These are phyloP conservation scores for Sciurus carolinensis DNA, from an alignment of 2,797 vertebrate species.

Conservation along the genomic window DNA sequence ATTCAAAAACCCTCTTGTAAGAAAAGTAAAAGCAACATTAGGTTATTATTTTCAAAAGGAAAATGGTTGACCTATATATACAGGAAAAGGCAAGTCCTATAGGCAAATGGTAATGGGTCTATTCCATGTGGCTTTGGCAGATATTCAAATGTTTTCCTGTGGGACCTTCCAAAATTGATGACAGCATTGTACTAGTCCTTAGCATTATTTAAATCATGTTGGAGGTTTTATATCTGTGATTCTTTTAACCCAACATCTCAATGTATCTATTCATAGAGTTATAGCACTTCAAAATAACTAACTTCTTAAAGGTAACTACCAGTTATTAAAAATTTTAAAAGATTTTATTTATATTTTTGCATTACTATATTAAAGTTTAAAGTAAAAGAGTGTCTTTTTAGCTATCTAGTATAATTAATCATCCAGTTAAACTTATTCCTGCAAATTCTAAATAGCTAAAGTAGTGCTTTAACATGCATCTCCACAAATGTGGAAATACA, in stretches of 20 bases:
- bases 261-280: neutral
- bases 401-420: neutral
- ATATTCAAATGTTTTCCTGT: neutral
- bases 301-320: neutral
- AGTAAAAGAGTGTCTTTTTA: neutral
- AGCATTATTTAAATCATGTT: neutral
- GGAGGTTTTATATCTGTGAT: neutral
- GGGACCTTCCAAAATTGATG: neutral
- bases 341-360: neutral
- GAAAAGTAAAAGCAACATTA: neutral
- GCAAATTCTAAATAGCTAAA: neutral
- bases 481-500: slow-evolving; percentile 26
- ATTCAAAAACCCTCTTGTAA: slow-evolving; percentile 11
- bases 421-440: neutral
- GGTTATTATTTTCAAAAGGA: slow-evolving; percentile 34
- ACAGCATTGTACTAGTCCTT: neutral
- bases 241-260: neutral
- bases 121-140: neutral
- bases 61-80: neutral
- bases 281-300: neutral
- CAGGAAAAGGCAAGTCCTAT: neutral
- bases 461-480: neutral
- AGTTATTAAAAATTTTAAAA: neutral
- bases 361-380: slow-evolving; percentile 13
- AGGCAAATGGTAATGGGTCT: neutral